Conservation (phyloP, 2,888 invertebrate genomes). For the Galerucella calmariensis region DNA sequence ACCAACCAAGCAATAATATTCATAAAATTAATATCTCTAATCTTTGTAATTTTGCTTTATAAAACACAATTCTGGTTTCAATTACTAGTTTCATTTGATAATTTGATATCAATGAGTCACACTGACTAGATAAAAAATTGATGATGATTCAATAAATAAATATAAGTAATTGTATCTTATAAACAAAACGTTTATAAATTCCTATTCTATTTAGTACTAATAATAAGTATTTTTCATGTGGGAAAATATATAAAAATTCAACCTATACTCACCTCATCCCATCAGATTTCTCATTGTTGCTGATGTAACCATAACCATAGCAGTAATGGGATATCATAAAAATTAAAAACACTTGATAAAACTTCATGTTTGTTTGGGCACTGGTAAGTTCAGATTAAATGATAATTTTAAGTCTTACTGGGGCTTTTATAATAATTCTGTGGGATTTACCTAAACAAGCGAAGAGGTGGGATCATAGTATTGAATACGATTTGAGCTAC, state of each 20-base stretch:
- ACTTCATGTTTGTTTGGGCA: neutral
- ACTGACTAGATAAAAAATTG: too few species aligned
- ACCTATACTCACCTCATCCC: neutral
- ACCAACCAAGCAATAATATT: too few species aligned
- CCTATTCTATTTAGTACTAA: too few species aligned
- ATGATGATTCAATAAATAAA: too few species aligned
- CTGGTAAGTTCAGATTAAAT: neutral
- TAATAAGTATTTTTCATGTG: too few species aligned
- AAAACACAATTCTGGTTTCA: too few species aligned
- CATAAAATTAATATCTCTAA: too few species aligned
- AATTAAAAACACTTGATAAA: neutral
- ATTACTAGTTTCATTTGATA: too few species aligned
- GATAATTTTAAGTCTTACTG: neutral
- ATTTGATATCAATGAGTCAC: too few species aligned
- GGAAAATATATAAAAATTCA: neutral
- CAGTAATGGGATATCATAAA: neutral
- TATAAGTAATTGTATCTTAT: too few species aligned
- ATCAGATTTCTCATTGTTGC: neutral
- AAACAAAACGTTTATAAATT: too few species aligned
- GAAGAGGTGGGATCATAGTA: neutral
- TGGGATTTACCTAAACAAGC: neutral
- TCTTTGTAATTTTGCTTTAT: too few species aligned
- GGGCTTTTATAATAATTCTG: neutral
- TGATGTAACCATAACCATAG: neutral
- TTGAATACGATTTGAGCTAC: neutral